A percentile compares a stretch with the other conserved stretches of the same genome.
These are phyloP conservation scores for Nymphicus hollandicus DNA, from an alignment of 2,113 vertebrate genomes.

Conservation along the genomic window DNA sequence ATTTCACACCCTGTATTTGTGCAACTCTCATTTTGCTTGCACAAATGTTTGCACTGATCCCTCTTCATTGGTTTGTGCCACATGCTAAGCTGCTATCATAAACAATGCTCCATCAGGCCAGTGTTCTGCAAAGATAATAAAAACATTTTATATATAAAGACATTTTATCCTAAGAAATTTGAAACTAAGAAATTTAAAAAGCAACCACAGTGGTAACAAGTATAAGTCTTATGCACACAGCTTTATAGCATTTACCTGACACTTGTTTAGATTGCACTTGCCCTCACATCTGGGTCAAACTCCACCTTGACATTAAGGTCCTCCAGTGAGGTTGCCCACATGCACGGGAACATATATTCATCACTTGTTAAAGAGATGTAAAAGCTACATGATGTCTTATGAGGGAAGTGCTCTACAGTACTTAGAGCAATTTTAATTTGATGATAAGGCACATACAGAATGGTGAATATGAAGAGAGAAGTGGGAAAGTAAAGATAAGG, in stretches of 20 bases:
- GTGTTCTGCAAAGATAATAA: background rate
- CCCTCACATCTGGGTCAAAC: background rate
- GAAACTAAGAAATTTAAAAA: background rate
- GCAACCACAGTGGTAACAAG: background rate
- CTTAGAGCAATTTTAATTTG: background rate
- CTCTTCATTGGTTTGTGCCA: background rate
- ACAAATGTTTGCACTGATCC: background rate
- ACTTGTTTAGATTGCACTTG: background rate
- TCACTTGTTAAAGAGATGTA: background rate
- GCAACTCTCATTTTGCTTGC: background rate
- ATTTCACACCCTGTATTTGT: background rate
- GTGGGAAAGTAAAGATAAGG: background rate
- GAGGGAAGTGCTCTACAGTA: background rate
- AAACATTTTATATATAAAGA: background rate
- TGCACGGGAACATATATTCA: background rate
- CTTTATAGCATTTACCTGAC: background rate
- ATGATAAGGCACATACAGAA: background rate
- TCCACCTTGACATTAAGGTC: background rate
- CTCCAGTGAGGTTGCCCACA: background rate
- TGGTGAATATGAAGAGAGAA: background rate
- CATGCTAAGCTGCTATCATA: background rate
- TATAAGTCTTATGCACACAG: background rate
- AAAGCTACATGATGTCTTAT: background rate
- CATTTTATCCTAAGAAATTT: background rate
- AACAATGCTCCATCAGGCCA: background rate